Evolutionary conservation across 2,797 vertebrate genomes (phyloP), one percentile per base, ranked within the genome.

Genomic region (Percopsis omiscomaycus): DNA sequence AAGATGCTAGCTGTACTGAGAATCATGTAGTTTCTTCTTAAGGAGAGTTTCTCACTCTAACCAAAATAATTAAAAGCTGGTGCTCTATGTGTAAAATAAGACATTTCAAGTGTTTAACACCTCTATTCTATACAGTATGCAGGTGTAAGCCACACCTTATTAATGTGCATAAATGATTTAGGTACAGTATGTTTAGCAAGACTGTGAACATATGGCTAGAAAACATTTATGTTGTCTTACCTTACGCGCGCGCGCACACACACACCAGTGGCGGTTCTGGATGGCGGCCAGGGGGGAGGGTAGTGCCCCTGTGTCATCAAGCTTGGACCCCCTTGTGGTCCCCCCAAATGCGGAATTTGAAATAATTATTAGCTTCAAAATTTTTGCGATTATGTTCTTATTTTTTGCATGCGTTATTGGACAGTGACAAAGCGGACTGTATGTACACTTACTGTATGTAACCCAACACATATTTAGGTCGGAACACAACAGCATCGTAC

Each of bases 1-100:
- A 57, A 74, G 55, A 78, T 82, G 77, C 81, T 67, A 72, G 74
- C 87, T 74, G 84, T 84, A 79, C 73, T 75, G 55, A 71, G 74
- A 78, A 86, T 82, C 59, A 55, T 61, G 60, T 50, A 3, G 32
- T 56, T 50, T 68, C 57, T 73, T 16, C 30, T 66, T 62, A 16
- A 10, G 2, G 68, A 58, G 22, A 11, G 50, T 59, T 68, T 64
- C 63, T 2, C 16, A n/a, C 46, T 3, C 29, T 6, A 42, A 28
- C 52, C 0, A 55, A 13, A 57, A 51, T 50, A 58, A 6, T 32
- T 28, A 68, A 63, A 56, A 22, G 14, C 16, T 53, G 12, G 55
- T 45, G 59, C 55, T 81, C 70, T 75, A 85, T 71, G 61, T 82
- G 45, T 64, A 59, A n/a, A 75, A 50, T 66, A 70, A 58, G 9